These are phyloP conservation scores for Spinibarbus caldwelli DNA, from an alignment of 2,797 vertebrate species.

Conservation along the genomic window DNA sequence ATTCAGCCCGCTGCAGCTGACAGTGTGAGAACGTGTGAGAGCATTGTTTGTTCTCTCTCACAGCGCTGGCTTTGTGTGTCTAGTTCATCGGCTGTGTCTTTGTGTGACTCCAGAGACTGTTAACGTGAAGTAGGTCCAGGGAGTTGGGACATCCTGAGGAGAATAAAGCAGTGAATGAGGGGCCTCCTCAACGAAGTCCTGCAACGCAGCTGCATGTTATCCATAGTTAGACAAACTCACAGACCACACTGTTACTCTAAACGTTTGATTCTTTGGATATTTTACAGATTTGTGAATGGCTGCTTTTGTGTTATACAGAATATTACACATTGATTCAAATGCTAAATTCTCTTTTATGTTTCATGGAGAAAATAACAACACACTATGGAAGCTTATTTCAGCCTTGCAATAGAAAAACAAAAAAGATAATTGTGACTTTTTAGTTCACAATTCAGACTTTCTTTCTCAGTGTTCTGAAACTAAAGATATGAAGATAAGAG, in stretches of 20 bases:
- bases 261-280: neutral
- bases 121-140: conserved; percentile 72
- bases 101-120: conserved; percentile 75
- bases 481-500: neutral
- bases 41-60: conserved; percentile 77
- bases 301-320: neutral
- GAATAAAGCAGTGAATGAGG: conserved; percentile 66
- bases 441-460: neutral
- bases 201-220: conserved; percentile 42
- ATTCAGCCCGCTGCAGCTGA: conserved; percentile 64
- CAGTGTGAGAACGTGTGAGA: conserved; percentile 74
- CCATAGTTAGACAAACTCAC: conserved; percentile 40
- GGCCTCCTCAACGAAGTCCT: conserved; percentile 44
- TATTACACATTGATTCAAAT: neutral
- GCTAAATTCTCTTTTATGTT: neutral
- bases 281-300: neutral
- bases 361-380: neutral
- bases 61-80: conserved; percentile 78
- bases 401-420: neutral
- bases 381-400: neutral
- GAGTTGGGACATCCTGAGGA: conserved; percentile 71
- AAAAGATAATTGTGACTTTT: neutral
- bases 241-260: conserved; percentile 60
- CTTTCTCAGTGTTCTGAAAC: neutral
- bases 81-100: conserved; percentile 78